Base-by-base conservation (phyloP, 2,113 vertebrate genomes). In the Colinus virginianus region DNA sequence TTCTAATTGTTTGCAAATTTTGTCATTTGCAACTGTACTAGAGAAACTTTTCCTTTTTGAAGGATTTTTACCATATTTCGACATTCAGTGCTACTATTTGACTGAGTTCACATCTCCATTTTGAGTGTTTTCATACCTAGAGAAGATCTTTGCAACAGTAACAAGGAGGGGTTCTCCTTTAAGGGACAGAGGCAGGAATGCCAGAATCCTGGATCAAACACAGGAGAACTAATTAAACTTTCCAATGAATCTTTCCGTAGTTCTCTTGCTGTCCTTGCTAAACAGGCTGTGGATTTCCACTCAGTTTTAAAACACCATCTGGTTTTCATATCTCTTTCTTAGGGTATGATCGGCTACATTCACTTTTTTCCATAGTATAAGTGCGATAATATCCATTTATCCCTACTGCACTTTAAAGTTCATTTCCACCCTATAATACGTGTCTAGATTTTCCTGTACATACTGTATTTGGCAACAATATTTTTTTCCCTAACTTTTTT, bases 251-350 rank as follows among this genome's bases (percentile, higher is more conserved):
- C 43, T 69, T 95, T 82, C 70, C 55, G 67, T 45, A 67, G 58
- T 49, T 86, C 86, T 66, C 58, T 69, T 51, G 26, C 34, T 92
- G 56, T 15, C 46, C 30, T 86, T 86, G 69, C 5, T 78, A 78
- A 15, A 61, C 38, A 81, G 46, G n/a, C 74, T 48, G 59, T 87
- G 78, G 88, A 74, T 93, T 94, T 93, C 74, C 75, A 95, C 42
- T 79, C 45, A 81, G 45, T 72, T 93, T 84, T 88, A 76, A 69
- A 62, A 84, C 26, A 26, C 23, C 90, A 93, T 92, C 77, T 96
- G 88, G 3, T 66, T 95, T 92, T 87, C 62, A 48, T 66, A 87
- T 87, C 53, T 88, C 21, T 67, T 90, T 49, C 42, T 78, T 81
- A 81, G 36, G 63, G n/a, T 32, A 84, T 21, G 36, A 81, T 87